Percentiles rank a stretch among this genome's conserved stretches.
These are phyloP conservation scores for Puntigrus tetrazona DNA, from an alignment of 2,113 vertebrate species.

Conservation along the genomic window DNA sequence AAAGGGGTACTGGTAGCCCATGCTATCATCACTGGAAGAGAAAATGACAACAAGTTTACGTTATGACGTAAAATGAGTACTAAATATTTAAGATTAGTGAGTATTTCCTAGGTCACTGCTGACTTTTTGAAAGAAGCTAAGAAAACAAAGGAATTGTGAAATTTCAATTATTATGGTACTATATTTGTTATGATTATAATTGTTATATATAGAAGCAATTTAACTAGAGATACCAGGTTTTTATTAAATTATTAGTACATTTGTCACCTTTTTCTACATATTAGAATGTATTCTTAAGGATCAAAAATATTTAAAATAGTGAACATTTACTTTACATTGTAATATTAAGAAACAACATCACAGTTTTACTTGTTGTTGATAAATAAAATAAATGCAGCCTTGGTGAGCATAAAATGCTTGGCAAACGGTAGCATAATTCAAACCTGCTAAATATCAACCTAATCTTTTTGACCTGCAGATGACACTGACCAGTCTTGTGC, in stretches of 20 bases:
- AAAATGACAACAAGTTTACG: not conserved
- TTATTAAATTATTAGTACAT: not conserved
- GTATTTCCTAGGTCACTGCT: not conserved
- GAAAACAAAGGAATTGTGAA: not conserved
- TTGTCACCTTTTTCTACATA: not conserved
- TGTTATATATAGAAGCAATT: not conserved
- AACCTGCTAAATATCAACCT: not conserved
- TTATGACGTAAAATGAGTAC: not conserved
- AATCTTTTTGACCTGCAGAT: not conserved
- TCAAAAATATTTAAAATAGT: not conserved
- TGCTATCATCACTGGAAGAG: slow-evolving; percentile 90
- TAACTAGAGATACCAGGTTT: not conserved
- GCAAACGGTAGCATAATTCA: not conserved
- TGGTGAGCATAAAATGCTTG: not conserved
- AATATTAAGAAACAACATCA: too few relatives aligned
- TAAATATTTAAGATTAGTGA: not conserved
- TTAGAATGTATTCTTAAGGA: not conserved
- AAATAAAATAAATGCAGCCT: not conserved
- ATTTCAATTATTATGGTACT: not conserved
- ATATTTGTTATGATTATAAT: not conserved
- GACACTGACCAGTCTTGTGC: slow-evolving; percentile 92
- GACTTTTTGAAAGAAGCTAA: not conserved
- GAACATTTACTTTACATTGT: too few relatives aligned
- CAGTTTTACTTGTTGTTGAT: not conserved
- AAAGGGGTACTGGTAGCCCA: slow-evolving; percentile 99